A percentile compares a stretch with the other conserved stretches of the same genome.
phyloP scores from a whole-genome alignment of 1,140 invertebrate genomes.

The Drosophila kikkawai region DNA sequence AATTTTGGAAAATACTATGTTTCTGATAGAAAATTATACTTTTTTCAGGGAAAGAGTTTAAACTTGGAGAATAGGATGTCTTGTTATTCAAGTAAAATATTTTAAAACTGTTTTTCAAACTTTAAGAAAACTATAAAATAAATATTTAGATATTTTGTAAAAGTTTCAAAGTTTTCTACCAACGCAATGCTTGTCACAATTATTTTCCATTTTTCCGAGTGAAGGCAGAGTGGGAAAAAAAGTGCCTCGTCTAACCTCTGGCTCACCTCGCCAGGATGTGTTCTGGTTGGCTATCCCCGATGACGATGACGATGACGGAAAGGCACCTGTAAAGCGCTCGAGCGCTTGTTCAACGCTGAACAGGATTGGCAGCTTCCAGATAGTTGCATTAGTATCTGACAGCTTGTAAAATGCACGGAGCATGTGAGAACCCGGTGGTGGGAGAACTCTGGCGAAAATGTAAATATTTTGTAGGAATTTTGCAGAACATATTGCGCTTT shows the following conservation, averaged over 20 bases:
- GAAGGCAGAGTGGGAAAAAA: not conserved
- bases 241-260: slow-evolving; percentile 15
- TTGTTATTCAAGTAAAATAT: not conserved
- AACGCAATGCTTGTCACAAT: not conserved
- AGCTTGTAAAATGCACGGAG: slow-evolving; percentile 41
- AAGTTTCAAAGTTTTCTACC: not conserved
- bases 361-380: slow-evolving; percentile 65
- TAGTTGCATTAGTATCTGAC: slow-evolving; percentile 67
- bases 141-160: too few relatives aligned
- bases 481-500: slow-evolving; percentile 11
- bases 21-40: slow-evolving; percentile 42
- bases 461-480: slow-evolving; percentile 54
- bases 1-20: slow-evolving; percentile 48
- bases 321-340: slow-evolving; percentile 43
- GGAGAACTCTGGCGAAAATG: slow-evolving; percentile 3
- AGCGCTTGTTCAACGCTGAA: slow-evolving; percentile 37
- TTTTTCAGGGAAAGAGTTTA: slow-evolving; percentile 22
- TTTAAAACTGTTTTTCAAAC: not conserved
- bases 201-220: not conserved
- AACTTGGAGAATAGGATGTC: not conserved
- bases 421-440: slow-evolving; percentile 1
- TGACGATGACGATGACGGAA: slow-evolving; percentile 60
- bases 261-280: slow-evolving; percentile 40
- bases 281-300: slow-evolving; percentile 15
- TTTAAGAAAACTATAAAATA: not conserved